Conservation (phyloP, 2,888 invertebrate genomes). For the Strigamia transsilvanica region DNA sequence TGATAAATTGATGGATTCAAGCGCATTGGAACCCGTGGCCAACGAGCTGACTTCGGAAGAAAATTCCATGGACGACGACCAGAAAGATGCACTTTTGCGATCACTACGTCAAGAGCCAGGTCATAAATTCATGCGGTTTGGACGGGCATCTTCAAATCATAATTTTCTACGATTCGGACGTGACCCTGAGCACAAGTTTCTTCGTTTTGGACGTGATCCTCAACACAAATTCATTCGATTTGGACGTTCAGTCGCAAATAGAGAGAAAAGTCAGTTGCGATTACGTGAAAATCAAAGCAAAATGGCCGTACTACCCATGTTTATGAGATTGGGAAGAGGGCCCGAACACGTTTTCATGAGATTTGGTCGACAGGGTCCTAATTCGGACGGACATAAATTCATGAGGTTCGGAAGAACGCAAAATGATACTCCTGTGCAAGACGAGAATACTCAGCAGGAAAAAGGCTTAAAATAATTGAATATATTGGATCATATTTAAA, state of each 20-base stretch:
- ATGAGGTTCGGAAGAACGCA: constrained; percentile 55
- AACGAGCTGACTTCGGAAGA: not conserved
- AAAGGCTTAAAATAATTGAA: not conserved
- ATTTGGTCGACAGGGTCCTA: constrained; percentile 48
- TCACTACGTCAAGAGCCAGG: constrained; percentile 45
- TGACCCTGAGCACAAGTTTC: constrained; percentile 52
- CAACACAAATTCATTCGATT: constrained; percentile 56
- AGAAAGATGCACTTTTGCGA: not conserved
- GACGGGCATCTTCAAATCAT: constrained; percentile 34
- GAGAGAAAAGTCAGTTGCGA: not conserved
- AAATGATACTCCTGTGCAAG: constrained; percentile 49
- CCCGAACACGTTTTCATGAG: constrained; percentile 55
- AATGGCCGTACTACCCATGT: constrained; percentile 14
- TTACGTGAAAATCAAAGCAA: not conserved
- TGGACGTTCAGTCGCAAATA: constrained; percentile 29
- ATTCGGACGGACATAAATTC: constrained; percentile 50
- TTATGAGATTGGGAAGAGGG: constrained; percentile 55
- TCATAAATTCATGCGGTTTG: constrained; percentile 53
- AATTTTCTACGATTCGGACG: constrained; percentile 53
- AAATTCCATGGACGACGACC: not conserved
- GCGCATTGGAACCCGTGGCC: not conserved
- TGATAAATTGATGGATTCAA: not conserved
- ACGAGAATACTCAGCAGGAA: constrained; percentile 42
- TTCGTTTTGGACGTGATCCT: constrained; percentile 53
- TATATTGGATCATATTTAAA: constrained; percentile 27